Evolutionary conservation across 2,888 invertebrate species (phyloP).

Genomic region (Cryptus viduatorius): DNA sequence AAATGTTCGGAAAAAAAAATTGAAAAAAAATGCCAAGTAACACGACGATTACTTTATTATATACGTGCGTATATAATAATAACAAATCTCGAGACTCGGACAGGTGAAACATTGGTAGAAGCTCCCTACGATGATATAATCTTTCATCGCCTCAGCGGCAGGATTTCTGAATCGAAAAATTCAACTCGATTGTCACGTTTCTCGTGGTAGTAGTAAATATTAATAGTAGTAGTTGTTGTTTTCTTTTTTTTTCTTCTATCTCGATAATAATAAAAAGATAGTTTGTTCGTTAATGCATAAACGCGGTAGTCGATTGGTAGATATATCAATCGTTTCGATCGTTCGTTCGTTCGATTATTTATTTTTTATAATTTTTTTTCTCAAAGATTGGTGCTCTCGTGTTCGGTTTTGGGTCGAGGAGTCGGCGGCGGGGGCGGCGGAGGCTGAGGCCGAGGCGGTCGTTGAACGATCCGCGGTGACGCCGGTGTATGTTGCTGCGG

Average conservation of each 20-base stretch:
- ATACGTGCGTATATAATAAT: not conserved
- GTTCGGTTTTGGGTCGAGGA: conserved; percentile 79
- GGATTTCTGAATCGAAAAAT: conserved; percentile 38
- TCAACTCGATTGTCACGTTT: conserved; percentile 53
- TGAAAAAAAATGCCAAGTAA: conserved; percentile 16
- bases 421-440: conserved; percentile 83
- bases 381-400: conserved; percentile 84
- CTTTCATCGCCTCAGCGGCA: conserved; percentile 28
- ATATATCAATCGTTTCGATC: not conserved
- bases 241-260: not conserved
- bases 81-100: conserved; percentile 20
- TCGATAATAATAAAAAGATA: conserved; percentile 40
- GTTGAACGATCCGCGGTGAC: conserved; percentile 80
- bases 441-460: conserved; percentile 82
- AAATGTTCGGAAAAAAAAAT: conserved; percentile 18
- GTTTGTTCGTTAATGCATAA: conserved; percentile 55
- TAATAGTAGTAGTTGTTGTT: not conserved
- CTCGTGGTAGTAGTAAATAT: conserved; percentile 30
- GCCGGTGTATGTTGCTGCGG: conserved; percentile 77
- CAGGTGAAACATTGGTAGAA: not conserved
- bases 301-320: not conserved
- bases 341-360: conserved; percentile 16
- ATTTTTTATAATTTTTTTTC: not conserved
- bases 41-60: not conserved
- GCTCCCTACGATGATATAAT: not conserved